Evolutionary conservation across 2,888 invertebrate species (phyloP), one percentile per base, ranked within the genome.

Genomic region (Sphaerophoria taeniata): DNA sequence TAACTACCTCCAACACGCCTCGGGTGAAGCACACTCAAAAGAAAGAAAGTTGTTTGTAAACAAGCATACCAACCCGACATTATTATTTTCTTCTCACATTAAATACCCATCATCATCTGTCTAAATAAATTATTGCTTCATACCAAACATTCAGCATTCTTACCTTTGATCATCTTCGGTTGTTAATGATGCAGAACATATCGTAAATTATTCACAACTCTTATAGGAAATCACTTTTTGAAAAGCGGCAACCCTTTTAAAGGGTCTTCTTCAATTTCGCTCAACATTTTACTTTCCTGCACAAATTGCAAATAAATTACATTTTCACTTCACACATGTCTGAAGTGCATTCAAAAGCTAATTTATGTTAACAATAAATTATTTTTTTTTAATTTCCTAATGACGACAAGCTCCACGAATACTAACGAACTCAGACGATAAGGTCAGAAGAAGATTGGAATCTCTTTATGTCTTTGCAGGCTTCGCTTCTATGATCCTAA

Each of bases 41-140:
- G 53, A 78, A 78, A 83, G 83, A 83, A 83, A 83, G 83, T 83
- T 78, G 43, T 14, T 58, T 63, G 39, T 36, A 31, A 14, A 24
- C 6, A 45, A n/a, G 43, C 43, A 43, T 43, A 12, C 6, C 31
- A 61, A 3, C 33, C 39, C 9, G 2, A n/a, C 7, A 67, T n/a
- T 43, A 43, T n/a, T 58, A 36, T 43, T 34, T 55, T 39, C 55
- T 70, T 16, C 70, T 78, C 45, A 71, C 74, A 83, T 83, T 78
- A 83, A 83, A 78, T 70, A 78, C 39, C 53, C 74, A 83, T 83
- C 83, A 83, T 67, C 78, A 78, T 78, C 78, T 74, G 70, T 78
- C 78, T 39, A 72, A 73, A 24, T 24, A 24, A 24, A 58, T 83
- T 78, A 60, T 74, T 75, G 67, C 45, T 55, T 11, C 70, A 56